A percentile compares a stretch with the other conserved stretches of the same genome.
These are phyloP conservation scores for Sebastes aleutianus DNA, from an alignment of 2,797 vertebrate species.

Conservation along the genomic window DNA sequence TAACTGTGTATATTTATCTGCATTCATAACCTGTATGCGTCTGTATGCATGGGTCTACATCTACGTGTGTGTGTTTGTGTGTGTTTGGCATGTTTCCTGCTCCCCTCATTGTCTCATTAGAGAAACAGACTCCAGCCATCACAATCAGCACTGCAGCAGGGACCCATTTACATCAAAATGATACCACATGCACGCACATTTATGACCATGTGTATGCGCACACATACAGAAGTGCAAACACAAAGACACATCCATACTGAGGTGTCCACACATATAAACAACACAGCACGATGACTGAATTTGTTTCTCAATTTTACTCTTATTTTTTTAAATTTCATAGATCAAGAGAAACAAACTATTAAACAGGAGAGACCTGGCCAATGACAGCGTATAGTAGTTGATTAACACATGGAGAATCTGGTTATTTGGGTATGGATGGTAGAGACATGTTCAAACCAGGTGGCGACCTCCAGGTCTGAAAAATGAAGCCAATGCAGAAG, in stretches of 20 bases:
- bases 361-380: too few species aligned
- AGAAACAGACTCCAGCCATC: conserved; percentile 44
- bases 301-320: neutral
- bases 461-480: fast-evolving
- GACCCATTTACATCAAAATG: conserved; percentile 40
- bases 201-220: neutral
- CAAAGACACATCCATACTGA: neutral
- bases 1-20: conserved; percentile 4
- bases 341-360: neutral
- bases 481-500: too few species aligned
- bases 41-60: neutral
- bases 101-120: conserved; percentile 42
- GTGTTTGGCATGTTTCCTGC: conserved; percentile 31
- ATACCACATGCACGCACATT: conserved; percentile 14
- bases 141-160: conserved; percentile 38
- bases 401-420: neutral
- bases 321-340: neutral
- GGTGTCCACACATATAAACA: neutral
- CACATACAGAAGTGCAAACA: neutral
- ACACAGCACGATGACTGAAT: neutral
- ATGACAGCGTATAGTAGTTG: fast-evolving
- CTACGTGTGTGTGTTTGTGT: conserved; percentile 20
- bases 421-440: too few species aligned
- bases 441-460: too few species aligned
- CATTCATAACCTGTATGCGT: neutral